Conservation (phyloP, 2,113 vertebrate species). For the Anhinga rufa region DNA sequence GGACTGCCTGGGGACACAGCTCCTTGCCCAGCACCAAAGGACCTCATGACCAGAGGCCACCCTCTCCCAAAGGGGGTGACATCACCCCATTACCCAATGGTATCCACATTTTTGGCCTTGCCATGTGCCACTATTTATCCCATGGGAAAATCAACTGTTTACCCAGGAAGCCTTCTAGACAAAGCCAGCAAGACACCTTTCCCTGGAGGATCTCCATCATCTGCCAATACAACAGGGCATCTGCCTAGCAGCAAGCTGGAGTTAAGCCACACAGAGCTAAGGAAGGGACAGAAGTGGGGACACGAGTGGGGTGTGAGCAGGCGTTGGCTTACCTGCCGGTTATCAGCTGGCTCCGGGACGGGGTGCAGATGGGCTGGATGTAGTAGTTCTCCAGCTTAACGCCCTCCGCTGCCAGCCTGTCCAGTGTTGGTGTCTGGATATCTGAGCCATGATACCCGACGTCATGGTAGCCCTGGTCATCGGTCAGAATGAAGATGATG, state of each 20-base stretch:
- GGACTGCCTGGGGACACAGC: background rate
- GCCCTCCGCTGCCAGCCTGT: constrained; percentile 90
- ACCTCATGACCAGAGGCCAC: background rate
- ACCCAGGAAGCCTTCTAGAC: background rate
- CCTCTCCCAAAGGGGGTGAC: background rate
- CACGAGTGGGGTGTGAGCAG: background rate
- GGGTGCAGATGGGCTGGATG: constrained; percentile 97
- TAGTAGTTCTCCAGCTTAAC: constrained; percentile 98
- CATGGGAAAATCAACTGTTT: background rate
- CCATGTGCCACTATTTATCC: background rate
- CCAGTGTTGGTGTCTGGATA: constrained; percentile 90
- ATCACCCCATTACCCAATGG: background rate
- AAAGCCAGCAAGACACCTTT: background rate
- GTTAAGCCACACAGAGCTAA: background rate
- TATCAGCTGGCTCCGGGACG: constrained; percentile 93
- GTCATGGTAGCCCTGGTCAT: constrained; percentile 96
- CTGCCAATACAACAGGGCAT: background rate
- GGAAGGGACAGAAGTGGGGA: background rate
- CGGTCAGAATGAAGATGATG: constrained; percentile 95
- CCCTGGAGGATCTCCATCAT: background rate
- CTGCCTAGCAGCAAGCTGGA: rapidly evolving
- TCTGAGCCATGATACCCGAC: constrained; percentile 93
- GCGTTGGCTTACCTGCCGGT: constrained; percentile 86
- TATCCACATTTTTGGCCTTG: background rate
- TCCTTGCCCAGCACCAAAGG: background rate